phyloP scores from a whole-genome alignment of 2,797 vertebrate species.

The Tenualosa ilisha region DNA sequence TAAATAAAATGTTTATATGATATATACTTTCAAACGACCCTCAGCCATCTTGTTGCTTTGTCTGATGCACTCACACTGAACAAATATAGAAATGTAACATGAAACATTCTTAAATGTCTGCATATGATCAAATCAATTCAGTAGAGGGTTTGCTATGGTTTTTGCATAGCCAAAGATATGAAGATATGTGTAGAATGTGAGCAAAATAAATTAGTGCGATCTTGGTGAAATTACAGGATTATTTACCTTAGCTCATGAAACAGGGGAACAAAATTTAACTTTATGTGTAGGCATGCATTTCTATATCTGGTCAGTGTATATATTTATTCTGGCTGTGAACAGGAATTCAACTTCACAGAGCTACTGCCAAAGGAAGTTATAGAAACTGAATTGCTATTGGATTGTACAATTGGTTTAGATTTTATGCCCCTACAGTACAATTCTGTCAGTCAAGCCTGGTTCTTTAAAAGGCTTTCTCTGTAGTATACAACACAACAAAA shows the following conservation, averaged over 20 bases:
- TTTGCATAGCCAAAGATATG: background rate
- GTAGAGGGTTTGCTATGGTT: background rate
- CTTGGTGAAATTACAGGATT: background rate
- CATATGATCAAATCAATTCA: background rate
- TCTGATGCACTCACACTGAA: background rate
- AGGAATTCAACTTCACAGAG: background rate
- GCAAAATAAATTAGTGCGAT: background rate
- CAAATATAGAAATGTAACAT: background rate
- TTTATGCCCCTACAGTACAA: background rate
- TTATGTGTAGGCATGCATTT: background rate
- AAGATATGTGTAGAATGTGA: background rate
- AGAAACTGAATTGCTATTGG: background rate
- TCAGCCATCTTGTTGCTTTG: background rate
- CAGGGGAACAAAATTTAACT: background rate
- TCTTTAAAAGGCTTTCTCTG: background rate
- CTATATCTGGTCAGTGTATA: background rate
- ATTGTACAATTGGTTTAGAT: background rate
- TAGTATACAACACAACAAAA: constrained; percentile 18
- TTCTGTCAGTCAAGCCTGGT: background rate
- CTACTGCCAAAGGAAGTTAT: background rate
- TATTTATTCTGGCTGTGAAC: background rate
- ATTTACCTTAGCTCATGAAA: background rate
- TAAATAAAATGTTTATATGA: constrained; percentile 49
- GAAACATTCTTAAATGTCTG: background rate
- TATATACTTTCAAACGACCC: constrained; percentile 35